phyloP scores from a whole-genome alignment of 2,888 invertebrate species.

The Vanessa cardui region DNA sequence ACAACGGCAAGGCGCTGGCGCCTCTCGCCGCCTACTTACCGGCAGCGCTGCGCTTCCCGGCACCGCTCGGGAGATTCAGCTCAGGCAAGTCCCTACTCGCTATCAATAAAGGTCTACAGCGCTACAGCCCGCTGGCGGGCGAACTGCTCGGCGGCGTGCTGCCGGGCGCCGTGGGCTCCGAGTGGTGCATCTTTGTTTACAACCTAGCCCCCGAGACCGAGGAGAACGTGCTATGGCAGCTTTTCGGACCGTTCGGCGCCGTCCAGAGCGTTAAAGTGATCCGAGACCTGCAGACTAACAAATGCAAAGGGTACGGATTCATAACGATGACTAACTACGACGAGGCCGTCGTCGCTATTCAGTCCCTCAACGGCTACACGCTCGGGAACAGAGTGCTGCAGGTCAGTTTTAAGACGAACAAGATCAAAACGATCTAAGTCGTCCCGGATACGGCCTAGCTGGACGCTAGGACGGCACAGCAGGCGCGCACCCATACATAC shows the following conservation, averaged over 20 bases:
- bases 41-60: constrained; percentile 84
- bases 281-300: constrained; percentile 94
- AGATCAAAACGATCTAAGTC: constrained; percentile 88
- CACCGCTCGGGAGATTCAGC: constrained; percentile 89
- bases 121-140: constrained; percentile 94
- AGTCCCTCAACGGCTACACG: constrained; percentile 95
- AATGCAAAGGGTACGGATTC: constrained; percentile 97
- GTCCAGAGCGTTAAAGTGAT: constrained; percentile 97
- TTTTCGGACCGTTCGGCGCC: constrained; percentile 97
- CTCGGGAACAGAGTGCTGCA: constrained; percentile 95
- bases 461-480: constrained; percentile 80
- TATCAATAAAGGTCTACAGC: constrained; percentile 87
- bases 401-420: constrained; percentile 95
- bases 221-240: constrained; percentile 97
- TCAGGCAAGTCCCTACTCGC: constrained; percentile 96
- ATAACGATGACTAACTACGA: constrained; percentile 98
- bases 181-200: constrained; percentile 98
- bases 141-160: constrained; percentile 90
- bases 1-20: constrained; percentile 91
- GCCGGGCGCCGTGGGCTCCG: constrained; percentile 88
- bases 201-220: constrained; percentile 98
- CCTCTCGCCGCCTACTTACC: constrained; percentile 93
- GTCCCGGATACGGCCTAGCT: constrained; percentile 68
- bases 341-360: constrained; percentile 95
- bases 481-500: constrained; percentile 80